These are phyloP conservation scores for Conger conger DNA, from an alignment of 2,113 vertebrate species.

Conservation along the genomic window DNA sequence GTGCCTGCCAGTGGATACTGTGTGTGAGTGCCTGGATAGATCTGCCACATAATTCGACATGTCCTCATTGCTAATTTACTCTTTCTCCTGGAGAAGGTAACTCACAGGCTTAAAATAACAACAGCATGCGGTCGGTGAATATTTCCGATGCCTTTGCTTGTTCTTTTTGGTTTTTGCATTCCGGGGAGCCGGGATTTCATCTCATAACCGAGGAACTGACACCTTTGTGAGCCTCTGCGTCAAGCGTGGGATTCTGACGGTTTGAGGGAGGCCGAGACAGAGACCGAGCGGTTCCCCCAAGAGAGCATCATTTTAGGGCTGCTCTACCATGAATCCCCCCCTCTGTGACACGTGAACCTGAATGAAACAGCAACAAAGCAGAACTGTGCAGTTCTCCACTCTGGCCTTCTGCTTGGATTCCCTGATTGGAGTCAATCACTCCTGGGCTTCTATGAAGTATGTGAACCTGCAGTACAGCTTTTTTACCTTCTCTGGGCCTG, in stretches of 20 bases:
- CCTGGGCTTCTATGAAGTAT: background rate
- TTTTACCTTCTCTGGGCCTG: background rate
- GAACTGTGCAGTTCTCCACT: background rate
- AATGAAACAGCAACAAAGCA: constrained; percentile 19
- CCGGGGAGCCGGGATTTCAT: constrained; percentile 40
- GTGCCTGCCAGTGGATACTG: background rate
- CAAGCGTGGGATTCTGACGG: background rate
- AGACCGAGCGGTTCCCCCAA: background rate
- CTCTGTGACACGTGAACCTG: background rate
- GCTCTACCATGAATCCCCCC: background rate
- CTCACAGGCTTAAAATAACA: constrained; percentile 16
- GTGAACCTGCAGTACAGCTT: background rate
- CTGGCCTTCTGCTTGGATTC: background rate
- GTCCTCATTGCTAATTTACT: background rate
- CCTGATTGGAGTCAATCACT: constrained; percentile 11
- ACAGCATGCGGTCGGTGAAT: constrained; percentile 26
- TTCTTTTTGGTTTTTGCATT: constrained; percentile 31
- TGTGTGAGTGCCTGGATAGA: background rate
- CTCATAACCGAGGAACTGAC: constrained; percentile 29
- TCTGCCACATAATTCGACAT: background rate
- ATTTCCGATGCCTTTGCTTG: background rate
- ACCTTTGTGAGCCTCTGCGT: background rate
- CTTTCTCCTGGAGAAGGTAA: background rate
- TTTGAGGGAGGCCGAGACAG: constrained; percentile 2
- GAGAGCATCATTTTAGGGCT: background rate